phyloP scores from a whole-genome alignment of 2,888 invertebrate species.

The Sinhomidia bicolor region DNA sequence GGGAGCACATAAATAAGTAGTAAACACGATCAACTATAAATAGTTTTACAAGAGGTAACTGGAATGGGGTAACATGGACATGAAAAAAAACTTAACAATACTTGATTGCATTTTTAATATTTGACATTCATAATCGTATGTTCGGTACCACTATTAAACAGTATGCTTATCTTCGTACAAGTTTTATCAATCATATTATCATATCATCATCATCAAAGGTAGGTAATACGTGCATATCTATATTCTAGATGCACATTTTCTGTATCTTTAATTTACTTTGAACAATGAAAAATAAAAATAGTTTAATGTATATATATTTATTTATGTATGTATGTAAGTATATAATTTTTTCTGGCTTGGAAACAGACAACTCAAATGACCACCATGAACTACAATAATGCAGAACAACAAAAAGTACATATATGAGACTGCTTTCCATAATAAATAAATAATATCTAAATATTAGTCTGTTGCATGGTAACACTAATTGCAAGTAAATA shows the following conservation, averaged over 20 bases:
- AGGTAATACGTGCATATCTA: too few relatives aligned
- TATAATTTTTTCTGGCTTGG: neutral
- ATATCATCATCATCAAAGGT: too few relatives aligned
- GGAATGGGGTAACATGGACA: constrained; percentile 23
- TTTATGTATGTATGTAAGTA: neutral
- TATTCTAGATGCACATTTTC: too few relatives aligned
- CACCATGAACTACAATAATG: neutral
- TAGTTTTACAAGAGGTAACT: neutral
- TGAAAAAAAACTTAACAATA: neutral
- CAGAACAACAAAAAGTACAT: too few relatives aligned
- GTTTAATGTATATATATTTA: neutral
- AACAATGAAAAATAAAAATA: neutral
- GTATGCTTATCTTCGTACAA: too few relatives aligned
- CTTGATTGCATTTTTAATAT: too few relatives aligned
- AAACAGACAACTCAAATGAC: constrained; percentile 8
- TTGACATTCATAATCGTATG: too few relatives aligned
- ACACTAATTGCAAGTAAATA: neutral
- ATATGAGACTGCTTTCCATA: neutral
- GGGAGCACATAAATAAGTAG: too few relatives aligned
- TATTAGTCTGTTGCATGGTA: constrained; percentile 37
- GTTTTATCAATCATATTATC: too few relatives aligned
- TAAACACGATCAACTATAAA: too few relatives aligned
- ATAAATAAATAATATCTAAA: constrained; percentile 38
- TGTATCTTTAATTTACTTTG: neutral
- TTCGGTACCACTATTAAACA: too few relatives aligned